Evolutionary conservation across 2,797 vertebrate genomes (phyloP).

Genomic region (Notolabrus celidotus): DNA sequence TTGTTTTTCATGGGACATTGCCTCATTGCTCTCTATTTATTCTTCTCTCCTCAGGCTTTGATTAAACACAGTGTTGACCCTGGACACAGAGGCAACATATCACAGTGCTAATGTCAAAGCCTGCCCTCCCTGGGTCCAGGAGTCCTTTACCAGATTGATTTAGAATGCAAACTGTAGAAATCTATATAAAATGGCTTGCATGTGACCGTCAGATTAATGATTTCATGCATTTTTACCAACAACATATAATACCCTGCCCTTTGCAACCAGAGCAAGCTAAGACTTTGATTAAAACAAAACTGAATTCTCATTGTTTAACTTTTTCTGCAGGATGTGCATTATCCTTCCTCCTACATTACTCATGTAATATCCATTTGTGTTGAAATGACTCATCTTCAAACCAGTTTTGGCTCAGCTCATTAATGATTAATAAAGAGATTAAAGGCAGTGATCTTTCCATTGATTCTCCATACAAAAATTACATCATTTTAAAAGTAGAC

Average conservation of each 20-base stretch:
- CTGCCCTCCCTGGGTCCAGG: constrained; percentile 9
- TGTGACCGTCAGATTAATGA: constrained; percentile 32
- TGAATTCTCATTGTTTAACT: background rate
- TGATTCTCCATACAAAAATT: constrained; percentile 41
- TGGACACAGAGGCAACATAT: constrained; percentile 31
- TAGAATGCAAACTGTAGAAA: constrained; percentile 4
- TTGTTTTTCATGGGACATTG: constrained; percentile 22
- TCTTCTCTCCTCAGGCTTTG: constrained; percentile 27
- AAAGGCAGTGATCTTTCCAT: constrained; percentile 14
- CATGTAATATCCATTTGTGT: constrained; percentile 2
- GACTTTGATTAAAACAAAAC: background rate
- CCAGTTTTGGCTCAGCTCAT: background rate
- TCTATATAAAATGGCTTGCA: constrained; percentile 4
- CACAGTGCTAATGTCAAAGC: constrained; percentile 33
- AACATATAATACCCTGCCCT: background rate
- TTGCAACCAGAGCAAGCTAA: no score
- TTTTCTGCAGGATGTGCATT: background rate
- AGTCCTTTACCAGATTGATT: constrained; percentile 34
- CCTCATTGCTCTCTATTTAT: constrained; percentile 13
- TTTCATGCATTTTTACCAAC: constrained; percentile 25
- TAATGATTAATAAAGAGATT: constrained; percentile 23
- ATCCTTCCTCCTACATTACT: background rate
- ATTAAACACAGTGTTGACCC: constrained; percentile 29
- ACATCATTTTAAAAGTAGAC: constrained; percentile 31
- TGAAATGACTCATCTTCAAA: constrained; percentile 2